Evolutionary conservation across 2,797 vertebrate genomes (phyloP).

Genomic region (Notamacropus eugenii): DNA sequence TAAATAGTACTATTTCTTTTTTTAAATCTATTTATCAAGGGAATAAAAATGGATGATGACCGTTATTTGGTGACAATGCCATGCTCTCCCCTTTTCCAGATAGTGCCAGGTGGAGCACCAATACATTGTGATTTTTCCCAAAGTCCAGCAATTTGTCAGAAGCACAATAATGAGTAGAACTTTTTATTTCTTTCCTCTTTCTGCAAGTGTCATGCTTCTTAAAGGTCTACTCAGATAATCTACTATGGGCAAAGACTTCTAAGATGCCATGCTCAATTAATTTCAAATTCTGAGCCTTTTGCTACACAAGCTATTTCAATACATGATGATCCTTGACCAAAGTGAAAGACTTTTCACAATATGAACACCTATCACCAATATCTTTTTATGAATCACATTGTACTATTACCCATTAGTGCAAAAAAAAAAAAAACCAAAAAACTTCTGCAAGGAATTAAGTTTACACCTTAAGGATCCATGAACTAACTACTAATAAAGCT

Average conservation of each 20-base stretch:
- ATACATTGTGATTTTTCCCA: neutral
- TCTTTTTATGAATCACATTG: neutral
- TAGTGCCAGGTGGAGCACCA: neutral
- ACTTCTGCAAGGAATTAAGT: neutral
- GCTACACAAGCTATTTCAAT: slow-evolving; percentile 17
- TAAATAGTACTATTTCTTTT: slow-evolving; percentile 6
- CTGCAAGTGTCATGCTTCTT: neutral
- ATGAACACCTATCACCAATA: slow-evolving; percentile 21
- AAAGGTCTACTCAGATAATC: neutral
- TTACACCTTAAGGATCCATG: slow-evolving; percentile 1
- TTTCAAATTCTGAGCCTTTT: slow-evolving; percentile 28
- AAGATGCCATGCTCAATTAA: slow-evolving; percentile 23
- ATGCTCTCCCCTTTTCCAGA: neutral
- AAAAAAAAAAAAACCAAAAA: neutral
- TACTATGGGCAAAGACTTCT: slow-evolving; percentile 22
- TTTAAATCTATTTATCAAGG: slow-evolving; percentile 7
- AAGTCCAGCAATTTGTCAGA: neutral
- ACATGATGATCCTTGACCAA: slow-evolving; percentile 51
- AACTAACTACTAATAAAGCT: neutral
- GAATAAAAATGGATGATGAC: slow-evolving; percentile 32
- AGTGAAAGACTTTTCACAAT: slow-evolving; percentile 26
- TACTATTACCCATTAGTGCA: neutral
- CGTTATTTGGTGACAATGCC: slow-evolving; percentile 16
- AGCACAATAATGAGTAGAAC: neutral
- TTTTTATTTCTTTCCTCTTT: neutral